Base-by-base conservation (phyloP, 2,113 vertebrate species). In the Reinhardtius hippoglossoides region DNA sequence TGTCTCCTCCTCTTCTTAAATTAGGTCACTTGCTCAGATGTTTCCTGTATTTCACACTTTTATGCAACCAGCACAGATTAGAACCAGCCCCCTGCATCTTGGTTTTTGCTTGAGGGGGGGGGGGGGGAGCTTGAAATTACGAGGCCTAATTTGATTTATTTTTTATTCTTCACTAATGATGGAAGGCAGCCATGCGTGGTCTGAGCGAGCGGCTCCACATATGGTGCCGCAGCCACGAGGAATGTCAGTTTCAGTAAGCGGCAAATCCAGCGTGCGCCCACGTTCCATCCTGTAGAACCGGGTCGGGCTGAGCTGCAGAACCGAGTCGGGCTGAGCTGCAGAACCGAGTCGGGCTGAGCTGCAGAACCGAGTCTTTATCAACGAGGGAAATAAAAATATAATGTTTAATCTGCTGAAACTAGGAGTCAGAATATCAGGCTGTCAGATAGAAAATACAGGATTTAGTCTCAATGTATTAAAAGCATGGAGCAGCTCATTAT, bases 181-280 rank as follows among this genome's bases (percentile, higher is more conserved):
- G 76, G 65, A 69, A 84, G 40, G 27, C 83, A 80, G 80, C 68
- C 83, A 83, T 66, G 90, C 78, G 4, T 83, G 67, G 24, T 65
- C 67, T 73, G 60, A 89, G 35, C 16, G 76, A 84, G 82, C 80
- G 71, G 80, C 78, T 86, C 69, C 69, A 74, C 90, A 91, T 91
- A 88, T 88, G 89, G 81, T 68, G 80, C 87, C 37, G 62, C 78
- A 74, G 88, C 89, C 88, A 82, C 9, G 70, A 90, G 91, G 81
- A 83, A 84, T 42, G 80, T 76, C 74, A 69, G 67, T 66, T 67
- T 74, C 48, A 72, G 58, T 64, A 7, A 75, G 76, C 65, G 31
- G 74, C 57, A 57, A 75, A 70, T 62, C 58, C 73, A 58, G 9
- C 23, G 31, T 6, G 6, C 40, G 61, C 52, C 64, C 65, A 66